Evolutionary conservation across 2,113 vertebrate species (phyloP).

Genomic region (Oryzias curvinotus): DNA sequence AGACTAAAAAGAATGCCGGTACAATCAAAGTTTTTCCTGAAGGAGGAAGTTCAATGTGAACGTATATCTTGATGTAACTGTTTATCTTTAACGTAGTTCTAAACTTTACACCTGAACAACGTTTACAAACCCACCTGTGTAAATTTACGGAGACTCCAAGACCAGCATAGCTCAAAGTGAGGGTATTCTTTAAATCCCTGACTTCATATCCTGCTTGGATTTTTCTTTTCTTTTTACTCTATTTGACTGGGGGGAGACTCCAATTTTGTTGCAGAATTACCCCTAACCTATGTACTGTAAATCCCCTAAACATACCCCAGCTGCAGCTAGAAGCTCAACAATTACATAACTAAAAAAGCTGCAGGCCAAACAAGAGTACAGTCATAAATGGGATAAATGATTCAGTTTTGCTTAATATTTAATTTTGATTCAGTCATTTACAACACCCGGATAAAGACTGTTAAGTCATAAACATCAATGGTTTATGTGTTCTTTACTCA

Average conservation of each 20-base stretch:
- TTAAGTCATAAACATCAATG: conserved; percentile 46
- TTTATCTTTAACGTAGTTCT: conserved; percentile 13
- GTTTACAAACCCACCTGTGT: conserved; percentile 32
- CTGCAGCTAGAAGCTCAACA: conserved; percentile 34
- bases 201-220: conserved; percentile 66
- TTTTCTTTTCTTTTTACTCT: conserved; percentile 58
- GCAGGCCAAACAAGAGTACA: conserved; percentile 11
- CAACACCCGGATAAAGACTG: conserved; percentile 18
- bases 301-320: conserved; percentile 57
- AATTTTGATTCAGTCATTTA: conserved; percentile 53
- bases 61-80: neutral
- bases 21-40: conserved; percentile 8
- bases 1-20: conserved; percentile 31
- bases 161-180: conserved; percentile 47
- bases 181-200: conserved; percentile 58
- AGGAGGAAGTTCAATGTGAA: neutral
- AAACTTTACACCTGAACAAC: conserved; percentile 26
- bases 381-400: neutral
- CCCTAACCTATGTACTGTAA: conserved; percentile 58
- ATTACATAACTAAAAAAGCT: conserved; percentile 50
- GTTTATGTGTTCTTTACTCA: conserved; percentile 22
- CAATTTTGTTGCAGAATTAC: conserved; percentile 29
- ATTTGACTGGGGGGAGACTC: conserved; percentile 38
- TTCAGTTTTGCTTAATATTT: conserved; percentile 30
- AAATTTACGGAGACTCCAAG: conserved; percentile 39